Base-by-base conservation (phyloP, 2,888 invertebrate genomes). In the Philereme vetulata region DNA sequence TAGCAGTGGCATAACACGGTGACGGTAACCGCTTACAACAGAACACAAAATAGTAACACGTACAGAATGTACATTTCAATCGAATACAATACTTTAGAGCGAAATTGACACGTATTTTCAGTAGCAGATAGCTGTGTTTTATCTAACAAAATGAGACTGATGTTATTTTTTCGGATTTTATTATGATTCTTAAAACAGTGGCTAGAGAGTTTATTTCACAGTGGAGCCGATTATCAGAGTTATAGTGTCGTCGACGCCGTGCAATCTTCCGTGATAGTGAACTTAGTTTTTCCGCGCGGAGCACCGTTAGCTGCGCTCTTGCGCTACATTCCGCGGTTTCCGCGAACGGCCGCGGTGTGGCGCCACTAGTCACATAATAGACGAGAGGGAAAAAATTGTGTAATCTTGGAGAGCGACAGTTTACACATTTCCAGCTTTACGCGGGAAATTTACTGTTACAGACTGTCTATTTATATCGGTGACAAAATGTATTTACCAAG, bases 181-280 rank as follows among this genome's bases (percentile, higher is more conserved):
- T 21, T 21, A 21, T 38, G 38, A 38, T 8, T 38, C 47, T 8
- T 35, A 32, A 49, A 35, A 1, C 7, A 0, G 43, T 1, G 7
- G 7, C 2, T n/a, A 9, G 36, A 56, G 38, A 44, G 55, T 5
- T 44, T 4, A 36, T 36, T 44, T 49, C 21, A 9, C 55, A 8
- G 10, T 4, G 8, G 10, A 44, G 9, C 10, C 32, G 0, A 10
- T 5, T 9, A 21, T 1, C 11, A 56, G 49, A 49, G 55, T 3
- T 32, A n/a, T 32, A 56, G 86, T 88, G 85, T 88, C 85, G 84
- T 73, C 78, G 76, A 76, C 72, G 56, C 40, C 51, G 86, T 82
- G 90, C 91, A 90, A 90, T 90, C 89, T 90, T 89, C 88, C 91
- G 84, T 86, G 90, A 87, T 90, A 91, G 90, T 90, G 91, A 92